Base-by-base conservation (phyloP, 2,888 invertebrate genomes). In the Ophioninae sp. region DNA sequence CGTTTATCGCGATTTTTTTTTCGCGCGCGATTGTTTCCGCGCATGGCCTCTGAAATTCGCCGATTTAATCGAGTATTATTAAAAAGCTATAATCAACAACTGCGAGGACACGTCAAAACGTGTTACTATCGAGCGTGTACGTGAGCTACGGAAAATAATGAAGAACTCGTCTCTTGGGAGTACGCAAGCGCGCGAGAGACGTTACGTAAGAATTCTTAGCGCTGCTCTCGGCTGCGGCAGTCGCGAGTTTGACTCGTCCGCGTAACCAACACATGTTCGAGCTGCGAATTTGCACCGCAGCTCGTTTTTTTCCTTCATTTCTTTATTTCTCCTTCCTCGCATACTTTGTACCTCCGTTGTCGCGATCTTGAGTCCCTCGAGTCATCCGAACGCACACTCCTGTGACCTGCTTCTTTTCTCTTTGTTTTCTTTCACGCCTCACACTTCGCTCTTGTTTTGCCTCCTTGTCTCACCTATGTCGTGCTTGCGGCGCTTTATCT, bases 141-240 rank as follows among this genome's bases (percentile, higher is more conserved):
- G n/a, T 30, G 30, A 30, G 30, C 44, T 8, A 41, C 20, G 59
- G 39, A 77, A 81, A 79, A 81, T 81, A 70, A 70, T 81, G 44
- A 44, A 72, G 67, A 84, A 84, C 62, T 84, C 30, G 84, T 75
- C 70, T 75, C 70, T 84, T 57, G 68, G 61, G 23, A 59, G 72
- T 39, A 20, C 70, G 65, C 61, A 20, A 50, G 67, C 50, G 50
- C 50, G 50, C 50, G 50, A 50, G 50, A 13, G 50, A 50, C 17
- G 67, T 82, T 84, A 84, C 84, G 84, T 84, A 84, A 83, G 83
- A 79, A 64, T 82, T 78, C 72, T 72, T 81, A 84, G 75, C 75
- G 50, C 50, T 13, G 17, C 65, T 67, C 75, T 77, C 59, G 78
- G 30, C 30, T 75, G 74, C 70, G 75, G 70, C 41, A 79, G 44